Base-by-base conservation (phyloP, 2,113 vertebrate species). In the Ranitomeya variabilis region DNA sequence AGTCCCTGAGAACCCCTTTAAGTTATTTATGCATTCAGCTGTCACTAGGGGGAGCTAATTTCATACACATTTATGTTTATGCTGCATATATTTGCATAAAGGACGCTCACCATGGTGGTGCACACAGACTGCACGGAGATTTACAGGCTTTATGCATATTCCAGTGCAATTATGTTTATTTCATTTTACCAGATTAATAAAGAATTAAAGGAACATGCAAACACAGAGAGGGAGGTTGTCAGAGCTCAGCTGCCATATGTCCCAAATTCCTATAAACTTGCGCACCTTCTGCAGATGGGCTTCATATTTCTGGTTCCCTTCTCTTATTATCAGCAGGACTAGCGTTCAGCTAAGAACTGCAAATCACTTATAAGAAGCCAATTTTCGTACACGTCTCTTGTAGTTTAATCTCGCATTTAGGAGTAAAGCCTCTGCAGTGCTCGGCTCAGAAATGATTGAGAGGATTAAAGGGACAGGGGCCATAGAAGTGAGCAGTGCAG, bases 361-460 rank as follows among this genome's bases (percentile, higher is more conserved):
- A 86, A 83, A 83, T 73, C n/a, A 19, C 51, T 21, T 73, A 31
- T 85, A 55, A 85, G 62, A 59, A 73, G 83, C 52, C 52, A 57
- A 23, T 73, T 84, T 85, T 57, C 52, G 59, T 85, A 26, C 14
- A 62, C n/a, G 55, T 23, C 84, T 77, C 14, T 37, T 86, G 71
- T 23, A 77, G 84, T 64, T 77, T 86, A 86, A 77, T 86, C 69
- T 62, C 54, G 8, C 45, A 21, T 76, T 86, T 15, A 77, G 16
- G 60, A 57, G 52, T 74, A 85, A 74, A 78, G 37, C 73, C 52
- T 78, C 74, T 54, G 26, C 18, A 51, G 37, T 21, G 16, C 51
- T 67, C 51, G 57, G 77, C 76, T 80, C 51, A 69, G 55, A 80
- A 62, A 78, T 80, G 54, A 54, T 54, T 66, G 73, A 67, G n/a